Evolutionary conservation across 2,888 invertebrate genomes (phyloP), one percentile per base, ranked within the genome.

Genomic region (Globia sparganii): DNA sequence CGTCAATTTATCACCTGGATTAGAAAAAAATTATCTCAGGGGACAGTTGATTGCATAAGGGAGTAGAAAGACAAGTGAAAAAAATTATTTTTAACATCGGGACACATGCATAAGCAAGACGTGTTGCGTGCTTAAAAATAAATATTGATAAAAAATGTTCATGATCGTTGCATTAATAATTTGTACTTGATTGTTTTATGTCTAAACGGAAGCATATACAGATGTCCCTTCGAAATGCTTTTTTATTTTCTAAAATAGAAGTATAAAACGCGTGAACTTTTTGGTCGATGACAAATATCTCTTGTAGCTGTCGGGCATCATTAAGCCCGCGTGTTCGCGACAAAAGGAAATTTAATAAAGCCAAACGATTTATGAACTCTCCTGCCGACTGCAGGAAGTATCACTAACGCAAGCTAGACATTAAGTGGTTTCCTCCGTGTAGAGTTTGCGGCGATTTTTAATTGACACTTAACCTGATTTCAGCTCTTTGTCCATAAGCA

Each of bases 1-100:
- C 92, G 92, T 90, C 90, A 89, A 93, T 93, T 93, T 92, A 94
- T 94, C 95, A 95, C 94, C 93, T 94, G 94, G 93, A 92, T 92
- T 92, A 91, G 81, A 92, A 93, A 95, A 46, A 93, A 94, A 93
- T 86, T 59, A 91, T 88, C 90, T 88, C 91, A 86, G 81, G 81
- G 90, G 90, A 89, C 89, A 85, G 87, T 90, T 88, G 83, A 86
- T 89, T 83, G 84, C 86, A 71, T 86, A 87, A 75, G 90, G 87
- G 83, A 80, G 75, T 85, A 76, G 34, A 74, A 53, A 86, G 25
- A 69, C 77, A 80, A 79, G 77, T 66, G 37, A 83, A 86, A 90
- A 86, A 80, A 68, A 25, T 40, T 59, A 46, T 80, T 81, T 87
- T 80, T 81, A 81, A 80, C 81, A 81, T 81, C 71, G 58, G 66